phyloP scores from a whole-genome alignment of 2,113 vertebrate species.

The Synodontis membranacea region DNA sequence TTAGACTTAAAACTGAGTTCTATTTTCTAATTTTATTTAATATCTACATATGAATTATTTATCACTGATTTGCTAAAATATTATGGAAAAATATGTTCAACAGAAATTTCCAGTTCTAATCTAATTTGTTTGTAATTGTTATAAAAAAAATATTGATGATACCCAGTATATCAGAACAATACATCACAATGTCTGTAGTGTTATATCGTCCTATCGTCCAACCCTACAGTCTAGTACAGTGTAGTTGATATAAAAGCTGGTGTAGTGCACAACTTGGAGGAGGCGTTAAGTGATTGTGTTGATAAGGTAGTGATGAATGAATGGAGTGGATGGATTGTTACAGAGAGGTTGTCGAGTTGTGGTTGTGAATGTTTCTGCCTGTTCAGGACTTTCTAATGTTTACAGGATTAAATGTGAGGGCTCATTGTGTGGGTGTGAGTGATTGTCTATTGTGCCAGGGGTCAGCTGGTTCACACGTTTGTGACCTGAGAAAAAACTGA shows the following conservation, averaged over 20 bases:
- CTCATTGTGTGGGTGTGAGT: conserved; percentile 15
- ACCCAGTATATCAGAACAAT: background rate
- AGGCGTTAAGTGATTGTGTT: background rate
- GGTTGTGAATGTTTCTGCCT: conserved; percentile 25
- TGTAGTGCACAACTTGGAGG: background rate
- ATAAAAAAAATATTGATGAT: background rate
- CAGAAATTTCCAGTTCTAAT: background rate
- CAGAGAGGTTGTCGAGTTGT: conserved; percentile 5
- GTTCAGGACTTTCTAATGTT: conserved; percentile 30
- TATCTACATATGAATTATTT: background rate
- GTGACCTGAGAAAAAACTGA: background rate
- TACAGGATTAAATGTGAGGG: background rate
- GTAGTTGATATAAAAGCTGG: too few species aligned
- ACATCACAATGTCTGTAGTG: background rate
- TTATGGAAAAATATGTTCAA: too few species aligned
- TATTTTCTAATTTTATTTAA: background rate
- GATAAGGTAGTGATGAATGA: conserved; percentile 9
- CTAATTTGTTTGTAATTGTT: background rate
- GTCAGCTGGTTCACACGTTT: conserved; percentile 17
- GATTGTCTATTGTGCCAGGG: conserved; percentile 1
- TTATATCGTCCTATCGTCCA: background rate
- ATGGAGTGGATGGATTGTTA: conserved; percentile 2
- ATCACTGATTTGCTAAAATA: too few species aligned
- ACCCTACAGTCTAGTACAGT: background rate
- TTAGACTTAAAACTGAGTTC: background rate